These are phyloP conservation scores for Dysmachus trigonus DNA, from an alignment of 2,888 invertebrate species.

Conservation along the genomic window DNA sequence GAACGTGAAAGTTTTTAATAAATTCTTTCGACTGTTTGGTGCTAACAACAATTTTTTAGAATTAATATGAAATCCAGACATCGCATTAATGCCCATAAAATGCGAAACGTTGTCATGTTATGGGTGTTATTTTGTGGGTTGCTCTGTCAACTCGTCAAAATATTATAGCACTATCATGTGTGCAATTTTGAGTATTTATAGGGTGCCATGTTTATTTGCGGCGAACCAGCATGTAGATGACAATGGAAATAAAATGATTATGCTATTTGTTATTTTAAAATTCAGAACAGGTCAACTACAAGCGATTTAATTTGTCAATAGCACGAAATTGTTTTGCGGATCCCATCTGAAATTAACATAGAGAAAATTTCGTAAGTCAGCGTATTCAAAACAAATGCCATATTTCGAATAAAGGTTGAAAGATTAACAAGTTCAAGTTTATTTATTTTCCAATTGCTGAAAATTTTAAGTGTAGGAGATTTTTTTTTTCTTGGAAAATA, in stretches of 20 bases:
- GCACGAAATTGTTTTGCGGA: not conserved
- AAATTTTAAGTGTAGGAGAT: no score
- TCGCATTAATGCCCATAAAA: not conserved
- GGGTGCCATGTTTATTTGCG: not conserved
- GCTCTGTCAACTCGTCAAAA: not conserved
- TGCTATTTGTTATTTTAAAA: not conserved
- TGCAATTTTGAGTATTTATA: not conserved
- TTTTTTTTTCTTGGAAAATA: no score
- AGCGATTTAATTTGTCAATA: not conserved
- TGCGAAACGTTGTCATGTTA: not conserved
- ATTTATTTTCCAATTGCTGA: no score
- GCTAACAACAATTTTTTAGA: not conserved
- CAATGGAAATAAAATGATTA: not conserved
- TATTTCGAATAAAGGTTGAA: no score
- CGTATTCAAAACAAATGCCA: not conserved
- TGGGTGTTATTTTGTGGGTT: not conserved
- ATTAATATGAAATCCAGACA: not conserved
- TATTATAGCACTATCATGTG: not conserved
- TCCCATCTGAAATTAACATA: not conserved
- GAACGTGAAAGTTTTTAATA: not conserved
- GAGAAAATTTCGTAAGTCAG: not conserved
- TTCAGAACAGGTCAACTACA: not conserved
- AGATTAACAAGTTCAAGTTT: no score
- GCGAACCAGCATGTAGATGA: not conserved
- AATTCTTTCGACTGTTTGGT: not conserved